These are phyloP conservation scores for Embidobia sp. DNA, from an alignment of 2,888 invertebrate species.

Conservation along the genomic window DNA sequence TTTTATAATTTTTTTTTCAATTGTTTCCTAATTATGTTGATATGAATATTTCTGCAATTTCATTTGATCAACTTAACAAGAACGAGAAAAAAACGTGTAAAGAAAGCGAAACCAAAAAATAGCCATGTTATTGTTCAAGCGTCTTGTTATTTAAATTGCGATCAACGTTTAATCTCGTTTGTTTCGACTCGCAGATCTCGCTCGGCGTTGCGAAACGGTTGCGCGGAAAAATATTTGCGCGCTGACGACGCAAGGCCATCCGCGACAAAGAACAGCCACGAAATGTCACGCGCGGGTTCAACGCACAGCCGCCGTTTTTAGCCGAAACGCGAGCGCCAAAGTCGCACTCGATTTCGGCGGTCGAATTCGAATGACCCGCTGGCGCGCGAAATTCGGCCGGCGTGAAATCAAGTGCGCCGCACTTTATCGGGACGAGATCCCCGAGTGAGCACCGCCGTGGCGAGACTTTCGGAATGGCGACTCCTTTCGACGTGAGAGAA, in stretches of 20 bases:
- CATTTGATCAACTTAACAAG: too few relatives aligned
- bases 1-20: too few relatives aligned
- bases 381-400: not conserved
- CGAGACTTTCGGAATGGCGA: constrained; percentile 55
- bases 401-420: too few relatives aligned
- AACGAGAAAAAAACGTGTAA: too few relatives aligned
- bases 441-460: constrained; percentile 44
- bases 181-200: too few relatives aligned
- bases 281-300: constrained; percentile 23
- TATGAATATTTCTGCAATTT: too few relatives aligned
- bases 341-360: too few relatives aligned
- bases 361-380: constrained; percentile 10
- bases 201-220: not conserved
- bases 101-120: too few relatives aligned
- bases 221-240: constrained; percentile 21
- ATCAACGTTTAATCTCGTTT: too few relatives aligned
- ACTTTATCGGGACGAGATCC: constrained; percentile 48
- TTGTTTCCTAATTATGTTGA: too few relatives aligned
- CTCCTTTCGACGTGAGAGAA: constrained; percentile 60
- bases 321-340: constrained; percentile 1
- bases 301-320: constrained; percentile 7
- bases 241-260: constrained; percentile 9
- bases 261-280: constrained; percentile 27
- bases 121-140: too few relatives aligned
- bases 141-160: too few relatives aligned